phyloP scores from a whole-genome alignment of 2,113 vertebrate genomes.

The Ctenodactylus gundi region DNA sequence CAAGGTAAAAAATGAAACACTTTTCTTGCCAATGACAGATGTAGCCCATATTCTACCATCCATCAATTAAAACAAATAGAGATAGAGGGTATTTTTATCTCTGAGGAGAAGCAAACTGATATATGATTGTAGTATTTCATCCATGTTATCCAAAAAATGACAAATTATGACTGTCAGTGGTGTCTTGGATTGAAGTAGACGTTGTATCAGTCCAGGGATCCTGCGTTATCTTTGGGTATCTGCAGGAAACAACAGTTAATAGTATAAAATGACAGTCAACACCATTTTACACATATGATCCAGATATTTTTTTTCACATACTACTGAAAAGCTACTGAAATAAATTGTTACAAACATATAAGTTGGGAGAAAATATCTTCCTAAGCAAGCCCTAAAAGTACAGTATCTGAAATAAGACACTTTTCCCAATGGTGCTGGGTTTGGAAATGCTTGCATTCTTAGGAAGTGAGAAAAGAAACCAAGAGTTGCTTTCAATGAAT shows the following conservation, averaged over 20 bases:
- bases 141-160: constrained; percentile 60
- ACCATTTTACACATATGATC: neutral
- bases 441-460: neutral
- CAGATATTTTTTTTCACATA: neutral
- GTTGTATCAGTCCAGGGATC: constrained; percentile 63
- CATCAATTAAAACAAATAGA: constrained; percentile 70
- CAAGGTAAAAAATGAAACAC: constrained; percentile 55
- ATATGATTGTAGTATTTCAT: constrained; percentile 62
- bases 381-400: neutral
- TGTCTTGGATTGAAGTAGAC: constrained; percentile 53
- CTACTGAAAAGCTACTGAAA: neutral
- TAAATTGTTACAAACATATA: neutral
- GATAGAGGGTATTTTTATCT: constrained; percentile 56
- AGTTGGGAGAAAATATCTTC: constrained; percentile 44
- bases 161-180: constrained; percentile 69
- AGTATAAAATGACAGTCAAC: neutral
- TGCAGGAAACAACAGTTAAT: constrained; percentile 19
- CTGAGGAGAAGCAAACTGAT: constrained; percentile 61
- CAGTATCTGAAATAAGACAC: constrained; percentile 1
- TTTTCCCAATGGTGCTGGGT: neutral
- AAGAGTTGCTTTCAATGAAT: neutral
- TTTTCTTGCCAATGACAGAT: constrained; percentile 71
- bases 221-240: constrained; percentile 34
- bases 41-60: constrained; percentile 58
- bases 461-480: constrained; percentile 26